These are phyloP conservation scores for Carapus acus DNA, from an alignment of 2,797 vertebrate species.

Conservation along the genomic window DNA sequence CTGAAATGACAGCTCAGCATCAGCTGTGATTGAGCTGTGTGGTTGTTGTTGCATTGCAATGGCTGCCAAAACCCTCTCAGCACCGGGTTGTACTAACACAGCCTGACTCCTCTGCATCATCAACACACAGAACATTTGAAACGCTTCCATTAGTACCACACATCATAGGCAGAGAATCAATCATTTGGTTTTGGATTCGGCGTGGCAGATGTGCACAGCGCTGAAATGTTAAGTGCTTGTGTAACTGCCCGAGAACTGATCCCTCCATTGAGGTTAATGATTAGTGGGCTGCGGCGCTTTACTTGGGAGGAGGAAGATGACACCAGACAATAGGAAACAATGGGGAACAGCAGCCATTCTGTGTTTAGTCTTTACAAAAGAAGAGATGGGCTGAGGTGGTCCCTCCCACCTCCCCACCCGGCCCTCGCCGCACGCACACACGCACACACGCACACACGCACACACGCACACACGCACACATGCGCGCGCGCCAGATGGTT, in stretches of 20 bases:
- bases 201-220: slow-evolving; percentile 8
- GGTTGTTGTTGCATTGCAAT: slow-evolving; percentile 17
- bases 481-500: slow-evolving; percentile 50
- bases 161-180: slow-evolving; percentile 4
- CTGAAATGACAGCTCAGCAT: neutral
- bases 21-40: neutral
- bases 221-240: slow-evolving; percentile 9
- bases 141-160: slow-evolving; percentile 4
- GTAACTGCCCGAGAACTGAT: slow-evolving; percentile 21
- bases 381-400: slow-evolving; percentile 22
- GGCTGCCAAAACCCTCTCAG: slow-evolving; percentile 29
- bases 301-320: slow-evolving; percentile 42
- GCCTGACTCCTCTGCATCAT: neutral
- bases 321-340: slow-evolving; percentile 46
- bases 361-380: slow-evolving; percentile 28
- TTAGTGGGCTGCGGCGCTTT: slow-evolving; percentile 40
- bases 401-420: too few relatives aligned
- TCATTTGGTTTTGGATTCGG: slow-evolving; percentile 7
- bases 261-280: slow-evolving; percentile 41
- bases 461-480: too few relatives aligned
- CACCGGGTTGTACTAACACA: slow-evolving; percentile 9
- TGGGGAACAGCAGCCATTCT: slow-evolving; percentile 40
- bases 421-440: too few relatives aligned
- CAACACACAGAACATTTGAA: slow-evolving; percentile 2
- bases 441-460: too few relatives aligned